Evolutionary conservation across 2,797 vertebrate species (phyloP), one percentile per base, ranked within the genome.

Genomic region (Centropyge bicolor): DNA sequence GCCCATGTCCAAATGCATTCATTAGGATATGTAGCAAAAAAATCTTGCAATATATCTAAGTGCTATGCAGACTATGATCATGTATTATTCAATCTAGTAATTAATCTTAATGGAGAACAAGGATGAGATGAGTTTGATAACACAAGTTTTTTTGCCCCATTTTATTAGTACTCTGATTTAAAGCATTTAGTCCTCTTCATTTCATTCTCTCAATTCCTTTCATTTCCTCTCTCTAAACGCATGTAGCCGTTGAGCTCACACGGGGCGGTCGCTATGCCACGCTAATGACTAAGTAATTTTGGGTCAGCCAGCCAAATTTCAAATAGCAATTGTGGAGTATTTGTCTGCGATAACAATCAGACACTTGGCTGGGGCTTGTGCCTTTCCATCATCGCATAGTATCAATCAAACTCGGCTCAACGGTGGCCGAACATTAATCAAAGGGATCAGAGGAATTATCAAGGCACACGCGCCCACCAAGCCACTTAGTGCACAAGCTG

Each of bases 321-420:
- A 88, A 73, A 87, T 82, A 84, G 78, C 85, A 78, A 87, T 76
- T 71, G 46, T 51, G 51, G 41, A 68, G 45, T 65, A 83, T 85
- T 86, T 82, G 51, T 69, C 70, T 35, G 20, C 41, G 66, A 80
- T 74, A 89, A 81, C 57, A 80, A 89, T 90, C 85, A 80, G 65
- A 70, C 73, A 69, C 69, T 81, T 80, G 41, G 60, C 55, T 7
- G 48, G 35, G 51, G 61, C 64, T 51, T 66, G 76, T 59, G 70
- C n/a, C 3, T 63, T 81, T 79, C 74, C 80, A 78, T 82, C 64
- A 80, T 81, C 60, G 62, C 74, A 55, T 40, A 45, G 31, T 48
- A 90, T 92, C 82, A 76, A 75, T 92, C 82, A 89, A 78, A 81
- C 43, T 86, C 85, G 40, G 57, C 48, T 82, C 46, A 60, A 22